Base-by-base conservation (phyloP, 2,797 vertebrate species). In the Falco columbarius region DNA sequence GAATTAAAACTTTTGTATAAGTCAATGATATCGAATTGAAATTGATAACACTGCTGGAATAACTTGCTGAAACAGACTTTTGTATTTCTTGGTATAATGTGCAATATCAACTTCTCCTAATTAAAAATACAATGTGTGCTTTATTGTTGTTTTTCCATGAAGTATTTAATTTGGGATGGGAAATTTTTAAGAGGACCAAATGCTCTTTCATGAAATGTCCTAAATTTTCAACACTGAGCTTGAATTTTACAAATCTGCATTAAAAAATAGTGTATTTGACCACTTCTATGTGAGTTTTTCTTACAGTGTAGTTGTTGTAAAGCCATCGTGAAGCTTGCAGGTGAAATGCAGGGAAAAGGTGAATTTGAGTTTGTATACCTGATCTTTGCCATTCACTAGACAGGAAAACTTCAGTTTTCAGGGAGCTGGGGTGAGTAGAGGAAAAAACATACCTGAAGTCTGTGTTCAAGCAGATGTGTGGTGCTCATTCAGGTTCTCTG, bases 171-270 rank as follows among this genome's bases (percentile, higher is more conserved):
- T 89, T 87, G n/a, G 79, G 72, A 68, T 46, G 34, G 97, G 87
- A 82, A 47, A 61, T 63, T 96, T 96, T 92, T 90, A 91, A 96
- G 82, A 86, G 95, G 97, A 97, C 97, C 97, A 98, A 97, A 97
- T 92, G 76, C 85, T 97, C 95, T 98, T 97, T 90, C 36, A 21
- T 94, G 94, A 96, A 97, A 90, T 95, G 95, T 98, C 95, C 92
- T 89, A 61, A 83, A 83, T 81, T 97, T 96, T 97, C 96, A 95
- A 94, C 80, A 88, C 96, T 93, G 84, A 97, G 80, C 95, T 98
- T 83, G 83, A 61, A 19, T 90, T 98, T 97, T 97, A 96, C 91
- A 90, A 81, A 93, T 96, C 97, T 96, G 74, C 97, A 98, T 98
- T 98, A 98, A 98, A 98, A 65, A 95, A 29, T 0, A 9, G 63